Evolutionary conservation across 2,888 invertebrate species (phyloP), one percentile per base, ranked within the genome.

Genomic region (Chesias legatella): DNA sequence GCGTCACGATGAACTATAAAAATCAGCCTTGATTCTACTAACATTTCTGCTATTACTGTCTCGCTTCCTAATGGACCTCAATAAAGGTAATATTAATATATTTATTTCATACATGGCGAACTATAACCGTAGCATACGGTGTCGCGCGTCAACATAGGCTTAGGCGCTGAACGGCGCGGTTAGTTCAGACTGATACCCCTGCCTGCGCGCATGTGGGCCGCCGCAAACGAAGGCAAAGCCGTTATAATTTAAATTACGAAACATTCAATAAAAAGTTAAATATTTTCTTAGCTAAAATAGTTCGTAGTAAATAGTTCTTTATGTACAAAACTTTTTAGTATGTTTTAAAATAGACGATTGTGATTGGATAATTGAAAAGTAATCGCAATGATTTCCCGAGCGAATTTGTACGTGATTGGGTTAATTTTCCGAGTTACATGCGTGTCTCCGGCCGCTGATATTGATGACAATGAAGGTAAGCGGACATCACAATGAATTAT

Each of bases 401-500:
- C 51, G 33, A 60, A 63, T 68, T 67, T 84, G 42, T 67, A 80
- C 54, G 44, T 81, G 37, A 62, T 81, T 64, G 77, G 79, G 65
- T 60, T 84, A 35, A 62, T 83, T 67, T 78, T 79, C 52, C 67
- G 70, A 67, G 68, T 79, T 52, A 59, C 74, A 46, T 71, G 69
- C 49, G 84, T 82, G 65, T 77, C 77, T 32, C 79, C 82, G 42
- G 68, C 78, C 43, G 67, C 76, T 62, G 81, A 83, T 71, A 74
- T 79, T 58, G 81, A 78, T 47, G 60, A 67, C 29, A 80, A 80
- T 53, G 83, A 88, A 61, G 86, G 86, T 88, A 41, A 36, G 40
- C 23, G 22, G n/a, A n/a, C n/a, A n/a, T n/a, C n/a, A n/a, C n/a
- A n/a, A n/a, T n/a, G n/a, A n/a, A n/a, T n/a, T n/a, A n/a, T n/a